Evolutionary conservation across 2,113 vertebrate genomes (phyloP).

Genomic region (Platycercus adscitus): DNA sequence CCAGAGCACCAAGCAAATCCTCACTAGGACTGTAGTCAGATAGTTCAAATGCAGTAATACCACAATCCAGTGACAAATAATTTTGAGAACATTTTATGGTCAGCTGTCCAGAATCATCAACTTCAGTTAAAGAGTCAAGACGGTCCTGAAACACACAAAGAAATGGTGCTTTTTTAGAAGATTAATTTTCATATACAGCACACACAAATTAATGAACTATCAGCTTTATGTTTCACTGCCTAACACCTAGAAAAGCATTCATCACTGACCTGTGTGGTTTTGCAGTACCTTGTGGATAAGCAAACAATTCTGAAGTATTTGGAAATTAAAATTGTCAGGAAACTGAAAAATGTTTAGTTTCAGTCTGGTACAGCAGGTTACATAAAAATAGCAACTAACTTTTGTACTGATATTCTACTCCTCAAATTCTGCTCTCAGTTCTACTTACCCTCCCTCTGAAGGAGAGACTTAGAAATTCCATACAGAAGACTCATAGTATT

Average conservation of each 20-base stretch:
- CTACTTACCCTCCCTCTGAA: neutral
- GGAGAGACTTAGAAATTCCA: neutral
- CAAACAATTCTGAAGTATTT: neutral
- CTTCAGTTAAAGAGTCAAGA: slow-evolving; percentile 93
- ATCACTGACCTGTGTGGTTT: neutral
- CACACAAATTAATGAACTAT: neutral
- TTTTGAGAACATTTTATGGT: slow-evolving; percentile 97
- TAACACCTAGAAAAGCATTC: neutral
- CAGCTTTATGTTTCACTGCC: neutral
- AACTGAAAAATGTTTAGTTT: neutral
- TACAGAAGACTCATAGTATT: neutral
- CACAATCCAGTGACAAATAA: slow-evolving; percentile 97
- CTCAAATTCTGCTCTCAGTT: neutral
- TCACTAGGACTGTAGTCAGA: slow-evolving; percentile 95
- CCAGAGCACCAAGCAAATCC: slow-evolving; percentile 77
- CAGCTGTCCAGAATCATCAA: slow-evolving; percentile 95
- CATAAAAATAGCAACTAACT: neutral
- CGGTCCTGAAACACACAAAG: slow-evolving; percentile 84
- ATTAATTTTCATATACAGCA: neutral
- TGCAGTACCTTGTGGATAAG: neutral
- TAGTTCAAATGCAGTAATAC: slow-evolving; percentile 96
- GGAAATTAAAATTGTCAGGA: neutral
- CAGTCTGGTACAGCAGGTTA: neutral
- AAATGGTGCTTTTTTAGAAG: neutral
- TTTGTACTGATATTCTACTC: neutral